Evolutionary conservation across 2,797 vertebrate species (phyloP), one percentile per base, ranked within the genome.

Genomic region (Echiichthys vipera): DNA sequence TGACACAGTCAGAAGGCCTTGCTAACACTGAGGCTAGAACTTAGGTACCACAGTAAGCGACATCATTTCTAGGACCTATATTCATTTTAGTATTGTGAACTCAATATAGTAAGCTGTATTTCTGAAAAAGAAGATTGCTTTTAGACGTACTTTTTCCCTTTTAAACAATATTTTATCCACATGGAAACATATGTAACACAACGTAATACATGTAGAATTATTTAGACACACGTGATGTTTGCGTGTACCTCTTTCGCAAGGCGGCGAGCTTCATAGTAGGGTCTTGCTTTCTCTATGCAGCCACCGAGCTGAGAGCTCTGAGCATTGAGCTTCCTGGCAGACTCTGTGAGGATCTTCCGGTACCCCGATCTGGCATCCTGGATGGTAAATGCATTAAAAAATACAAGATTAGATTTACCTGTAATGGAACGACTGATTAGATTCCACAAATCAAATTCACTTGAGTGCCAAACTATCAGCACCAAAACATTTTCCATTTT

Each of bases 221-320:
- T 32, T 30, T 27, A 12, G 12, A 24, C 15, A 32, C 1, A 12
- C 13, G 18, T 5, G 5, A 14, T 5, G 20, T 34, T 22, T 61
- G 54, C 25, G 27, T 14, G 2, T 87, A 98, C 97, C 96, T 98
- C 97, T 81, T 98, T 98, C 6, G 97, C 97, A 20, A 96, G 91
- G 14, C 97, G 92, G 0, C 97, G 95, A 0, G 97, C 96, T 86
- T 98, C 97, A 14, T 98, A 98, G 82, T 98, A 99, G 0, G 97
- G 97, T 4, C 97, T 92, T 0, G 97, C 97, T 73, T 97, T 97
- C 75, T 98, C 97, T 0, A 99, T 97, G 88, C 96, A 97, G 79
- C 94, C 90, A 8, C 97, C 97, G 9, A 98, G 75, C 29, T 97
- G 96, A 45, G 97, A 97, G 73, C 96, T 96, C 80, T 97, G 96